phyloP scores from a whole-genome alignment of 1,140 invertebrate genomes.

The Reticulitermes speratus region DNA sequence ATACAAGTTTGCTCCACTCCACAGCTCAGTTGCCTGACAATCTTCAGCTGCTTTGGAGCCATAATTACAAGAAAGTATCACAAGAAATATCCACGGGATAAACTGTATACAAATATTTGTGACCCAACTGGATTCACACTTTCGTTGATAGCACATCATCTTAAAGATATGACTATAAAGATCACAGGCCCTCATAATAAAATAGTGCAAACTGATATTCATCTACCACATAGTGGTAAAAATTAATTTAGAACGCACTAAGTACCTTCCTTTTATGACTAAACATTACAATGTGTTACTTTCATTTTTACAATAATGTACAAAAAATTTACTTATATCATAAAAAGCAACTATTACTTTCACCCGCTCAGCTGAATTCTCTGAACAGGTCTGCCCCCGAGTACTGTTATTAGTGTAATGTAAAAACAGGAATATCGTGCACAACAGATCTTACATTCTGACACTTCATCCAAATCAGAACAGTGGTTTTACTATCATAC shows the following conservation, averaged over 20 bases:
- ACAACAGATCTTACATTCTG: background rate
- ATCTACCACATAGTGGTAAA: constrained; percentile 34
- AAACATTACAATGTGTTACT: constrained; percentile 22
- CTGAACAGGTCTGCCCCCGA: background rate
- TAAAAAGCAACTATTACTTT: background rate
- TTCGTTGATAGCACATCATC: constrained; percentile 18
- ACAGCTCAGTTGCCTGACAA: background rate
- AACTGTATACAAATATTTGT: constrained; percentile 17
- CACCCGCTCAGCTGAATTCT: background rate
- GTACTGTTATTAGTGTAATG: background rate
- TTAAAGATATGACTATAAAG: constrained; percentile 21
- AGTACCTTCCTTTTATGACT: constrained; percentile 22
- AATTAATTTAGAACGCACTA: constrained; percentile 30
- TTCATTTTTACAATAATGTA: constrained; percentile 29
- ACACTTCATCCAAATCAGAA: background rate
- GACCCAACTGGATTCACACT: constrained; percentile 13
- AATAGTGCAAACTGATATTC: constrained; percentile 27
- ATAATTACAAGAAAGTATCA: constrained; percentile 28
- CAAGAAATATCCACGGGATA: constrained; percentile 32
- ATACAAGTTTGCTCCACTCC: background rate
- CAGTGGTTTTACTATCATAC: background rate
- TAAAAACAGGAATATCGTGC: background rate
- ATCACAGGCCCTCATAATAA: constrained; percentile 25
- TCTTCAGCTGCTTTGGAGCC: constrained; percentile 1
- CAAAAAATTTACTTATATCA: constrained; percentile 11